Conservation (phyloP, 2,888 invertebrate genomes). For the Drosophila paracracens region DNA sequence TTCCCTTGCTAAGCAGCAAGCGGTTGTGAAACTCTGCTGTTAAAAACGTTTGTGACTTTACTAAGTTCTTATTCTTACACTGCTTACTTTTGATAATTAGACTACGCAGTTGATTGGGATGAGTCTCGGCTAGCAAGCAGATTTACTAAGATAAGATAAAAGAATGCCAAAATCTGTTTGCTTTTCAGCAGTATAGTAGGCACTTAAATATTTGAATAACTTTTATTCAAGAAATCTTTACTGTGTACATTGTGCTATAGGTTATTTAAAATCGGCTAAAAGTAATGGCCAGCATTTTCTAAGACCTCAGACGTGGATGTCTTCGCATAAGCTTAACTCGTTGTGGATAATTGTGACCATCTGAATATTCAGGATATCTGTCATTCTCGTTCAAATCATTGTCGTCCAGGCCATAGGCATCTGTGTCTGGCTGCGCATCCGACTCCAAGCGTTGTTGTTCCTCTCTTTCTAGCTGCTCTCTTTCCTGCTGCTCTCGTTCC, state of each 20-base stretch:
- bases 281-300: background rate
- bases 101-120: background rate
- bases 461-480: background rate
- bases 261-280: background rate
- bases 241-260: constrained; percentile 1
- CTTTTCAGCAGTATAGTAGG: background rate
- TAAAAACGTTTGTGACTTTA: background rate
- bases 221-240: constrained; percentile 16
- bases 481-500: too few species aligned
- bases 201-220: background rate
- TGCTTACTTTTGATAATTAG: background rate
- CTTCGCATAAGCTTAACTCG: constrained; percentile 31
- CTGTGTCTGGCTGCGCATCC: background rate
- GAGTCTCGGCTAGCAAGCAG: background rate
- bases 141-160: background rate
- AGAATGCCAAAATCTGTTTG: background rate
- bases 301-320: constrained; percentile 4
- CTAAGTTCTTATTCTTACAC: background rate
- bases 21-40: background rate
- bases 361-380: background rate
- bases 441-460: background rate
- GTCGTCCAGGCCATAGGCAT: background rate
- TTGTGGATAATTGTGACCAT: background rate
- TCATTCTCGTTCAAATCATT: background rate
- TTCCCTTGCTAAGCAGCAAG: background rate